Conservation (phyloP, 2,797 vertebrate species). For the Coranthus polyacanthus region DNA sequence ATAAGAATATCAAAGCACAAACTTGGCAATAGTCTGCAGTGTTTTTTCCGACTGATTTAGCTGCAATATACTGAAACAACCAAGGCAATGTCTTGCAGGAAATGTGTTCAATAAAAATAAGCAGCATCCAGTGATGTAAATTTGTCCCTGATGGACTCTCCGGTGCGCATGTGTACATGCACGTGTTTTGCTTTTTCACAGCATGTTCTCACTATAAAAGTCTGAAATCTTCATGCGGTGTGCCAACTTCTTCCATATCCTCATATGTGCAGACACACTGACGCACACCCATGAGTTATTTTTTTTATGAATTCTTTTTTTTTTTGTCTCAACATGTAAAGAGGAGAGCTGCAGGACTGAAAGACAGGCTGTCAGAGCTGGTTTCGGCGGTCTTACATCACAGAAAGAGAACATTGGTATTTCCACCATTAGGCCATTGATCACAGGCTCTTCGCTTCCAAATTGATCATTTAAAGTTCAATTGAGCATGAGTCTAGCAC, state of each 20-base stretch:
- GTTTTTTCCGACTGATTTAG: slow-evolving; percentile 49
- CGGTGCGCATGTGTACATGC: slow-evolving; percentile 48
- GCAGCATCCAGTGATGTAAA: slow-evolving; percentile 64
- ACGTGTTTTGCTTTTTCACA: slow-evolving; percentile 57
- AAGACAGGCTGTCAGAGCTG: slow-evolving; percentile 65
- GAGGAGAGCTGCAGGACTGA: slow-evolving; percentile 39
- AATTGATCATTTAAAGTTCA: slow-evolving; percentile 76
- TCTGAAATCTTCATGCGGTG: slow-evolving; percentile 49
- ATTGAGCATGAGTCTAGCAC: slow-evolving; percentile 57
- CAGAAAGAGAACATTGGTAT: slow-evolving; percentile 59
- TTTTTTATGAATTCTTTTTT: slow-evolving; percentile 14
- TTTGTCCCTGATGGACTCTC: slow-evolving; percentile 61
- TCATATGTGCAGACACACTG: slow-evolving; percentile 34
- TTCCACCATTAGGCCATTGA: slow-evolving; percentile 72
- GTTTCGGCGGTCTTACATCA: slow-evolving; percentile 63
- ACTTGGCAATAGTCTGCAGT: slow-evolving; percentile 54
- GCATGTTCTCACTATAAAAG: slow-evolving; percentile 66
- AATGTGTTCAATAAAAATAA: slow-evolving; percentile 77
- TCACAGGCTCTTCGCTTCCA: slow-evolving; percentile 59
- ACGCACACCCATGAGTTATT: slow-evolving; percentile 26
- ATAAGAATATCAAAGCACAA: slow-evolving; percentile 75
- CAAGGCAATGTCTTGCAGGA: slow-evolving; percentile 62
- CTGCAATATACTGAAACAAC: slow-evolving; percentile 53
- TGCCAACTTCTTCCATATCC: slow-evolving; percentile 61
- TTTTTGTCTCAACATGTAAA: not conserved